A percentile compares a stretch with the other conserved stretches of the same genome.
phyloP scores from a whole-genome alignment of 2,888 invertebrate genomes.

The Ophion obscuratus region DNA sequence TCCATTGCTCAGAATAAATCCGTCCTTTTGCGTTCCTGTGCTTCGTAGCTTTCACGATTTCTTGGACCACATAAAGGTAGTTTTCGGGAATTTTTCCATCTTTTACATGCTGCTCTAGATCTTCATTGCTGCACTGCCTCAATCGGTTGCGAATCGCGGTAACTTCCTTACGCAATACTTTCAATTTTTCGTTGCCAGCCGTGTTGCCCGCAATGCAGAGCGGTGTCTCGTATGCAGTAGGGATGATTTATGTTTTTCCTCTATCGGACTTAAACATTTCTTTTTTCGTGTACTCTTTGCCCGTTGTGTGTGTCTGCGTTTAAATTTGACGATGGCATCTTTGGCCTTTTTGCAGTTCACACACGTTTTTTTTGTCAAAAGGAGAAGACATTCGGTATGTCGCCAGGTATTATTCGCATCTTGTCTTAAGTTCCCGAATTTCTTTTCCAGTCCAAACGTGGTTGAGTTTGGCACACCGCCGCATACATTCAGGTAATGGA shows the following conservation, averaged over 20 bases:
- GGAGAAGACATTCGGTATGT: background rate
- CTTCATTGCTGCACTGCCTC: background rate
- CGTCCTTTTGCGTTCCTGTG: background rate
- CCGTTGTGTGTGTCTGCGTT: background rate
- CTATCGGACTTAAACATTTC: background rate
- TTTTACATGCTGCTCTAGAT: background rate
- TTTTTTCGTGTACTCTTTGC: background rate
- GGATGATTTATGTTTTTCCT: background rate
- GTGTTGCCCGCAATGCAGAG: background rate
- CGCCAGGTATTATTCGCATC: background rate
- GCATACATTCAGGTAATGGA: slow-evolving; percentile 7
- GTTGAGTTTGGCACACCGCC: background rate
- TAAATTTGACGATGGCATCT: background rate
- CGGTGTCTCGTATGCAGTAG: background rate
- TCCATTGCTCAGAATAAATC: background rate
- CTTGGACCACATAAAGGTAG: background rate
- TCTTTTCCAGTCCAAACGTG: background rate
- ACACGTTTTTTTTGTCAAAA: background rate
- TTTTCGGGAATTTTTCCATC: background rate
- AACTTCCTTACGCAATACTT: background rate
- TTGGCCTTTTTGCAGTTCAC: background rate
- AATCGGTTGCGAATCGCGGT: background rate
- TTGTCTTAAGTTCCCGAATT: too few species aligned
- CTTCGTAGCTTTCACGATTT: background rate
- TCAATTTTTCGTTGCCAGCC: background rate